Evolutionary conservation across 1,140 invertebrate genomes (phyloP).

Genomic region (Drosophila carrolli): DNA sequence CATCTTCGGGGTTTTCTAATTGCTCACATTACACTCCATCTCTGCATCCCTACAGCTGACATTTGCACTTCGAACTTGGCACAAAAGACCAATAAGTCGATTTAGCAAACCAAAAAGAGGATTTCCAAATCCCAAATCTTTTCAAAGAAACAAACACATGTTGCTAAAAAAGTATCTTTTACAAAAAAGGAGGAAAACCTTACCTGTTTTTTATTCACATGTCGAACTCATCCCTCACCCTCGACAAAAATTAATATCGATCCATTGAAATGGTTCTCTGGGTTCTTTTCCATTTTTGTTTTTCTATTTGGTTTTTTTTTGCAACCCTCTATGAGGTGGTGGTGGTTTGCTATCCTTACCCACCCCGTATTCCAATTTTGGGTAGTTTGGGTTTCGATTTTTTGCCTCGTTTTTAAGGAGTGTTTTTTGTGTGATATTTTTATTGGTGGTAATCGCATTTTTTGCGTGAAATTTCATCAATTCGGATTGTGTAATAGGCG

Average conservation of each 20-base stretch:
- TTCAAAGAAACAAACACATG: conserved; percentile 60
- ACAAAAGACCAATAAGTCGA: conserved; percentile 79
- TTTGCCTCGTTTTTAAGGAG: conserved; percentile 24
- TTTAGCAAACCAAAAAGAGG: conserved; percentile 18
- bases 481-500: conserved; percentile 60
- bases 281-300: conserved; percentile 26
- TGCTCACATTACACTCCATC: conserved; percentile 66
- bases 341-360: conserved; percentile 60
- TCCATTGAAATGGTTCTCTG: conserved; percentile 54
- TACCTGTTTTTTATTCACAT: conserved; percentile 79
- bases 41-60: conserved; percentile 54
- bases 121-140: conserved; percentile 39
- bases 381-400: conserved; percentile 43
- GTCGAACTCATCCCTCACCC: conserved; percentile 16
- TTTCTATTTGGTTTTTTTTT: conserved; percentile 36
- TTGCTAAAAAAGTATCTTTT: conserved; percentile 73
- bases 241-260: conserved; percentile 39
- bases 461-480: conserved; percentile 62
- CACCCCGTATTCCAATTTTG: conserved; percentile 39
- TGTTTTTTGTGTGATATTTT: conserved; percentile 62
- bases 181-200: conserved; percentile 37
- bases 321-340: conserved; percentile 64
- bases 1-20: conserved; percentile 45
- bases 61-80: conserved; percentile 57
- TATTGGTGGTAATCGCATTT: conserved; percentile 71